A percentile compares a stretch with the other conserved stretches of the same genome.
Evolutionary conservation across 2,888 invertebrate species (phyloP).

Genomic region (Cheilosia impressa): DNA sequence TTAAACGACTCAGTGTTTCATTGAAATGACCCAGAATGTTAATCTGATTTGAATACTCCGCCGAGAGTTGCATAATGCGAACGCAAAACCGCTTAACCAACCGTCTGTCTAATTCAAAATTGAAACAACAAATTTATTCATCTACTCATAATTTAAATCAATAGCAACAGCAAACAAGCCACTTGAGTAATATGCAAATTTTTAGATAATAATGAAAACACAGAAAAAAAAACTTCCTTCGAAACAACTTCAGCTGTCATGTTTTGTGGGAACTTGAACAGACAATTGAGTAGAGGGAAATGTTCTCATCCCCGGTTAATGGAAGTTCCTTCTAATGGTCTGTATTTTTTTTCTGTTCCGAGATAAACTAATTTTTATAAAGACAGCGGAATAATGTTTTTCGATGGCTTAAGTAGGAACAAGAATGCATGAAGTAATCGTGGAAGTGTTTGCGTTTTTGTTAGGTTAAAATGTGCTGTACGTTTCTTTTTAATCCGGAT

Average conservation of each 20-base stretch:
- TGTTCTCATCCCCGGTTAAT: constrained; percentile 34
- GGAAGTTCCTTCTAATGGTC: constrained; percentile 49
- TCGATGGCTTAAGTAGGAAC: constrained; percentile 19
- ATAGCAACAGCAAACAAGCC: constrained; percentile 51
- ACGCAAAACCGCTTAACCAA: constrained; percentile 48
- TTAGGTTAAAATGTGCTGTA: neutral
- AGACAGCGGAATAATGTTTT: constrained; percentile 23
- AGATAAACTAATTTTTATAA: constrained; percentile 48
- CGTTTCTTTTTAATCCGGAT: neutral
- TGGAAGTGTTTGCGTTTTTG: neutral
- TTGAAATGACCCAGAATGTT: constrained; percentile 23
- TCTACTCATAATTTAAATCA: constrained; percentile 59
- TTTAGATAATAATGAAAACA: constrained; percentile 13
- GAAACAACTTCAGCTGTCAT: constrained; percentile 31
- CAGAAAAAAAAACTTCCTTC: constrained; percentile 7
- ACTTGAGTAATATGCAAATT: constrained; percentile 69
- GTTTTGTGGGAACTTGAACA: constrained; percentile 27
- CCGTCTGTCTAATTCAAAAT: constrained; percentile 30
- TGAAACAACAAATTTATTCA: constrained; percentile 54
- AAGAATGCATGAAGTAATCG: constrained; percentile 46
- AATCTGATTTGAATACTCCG: constrained; percentile 11
- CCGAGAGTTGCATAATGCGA: constrained; percentile 39
- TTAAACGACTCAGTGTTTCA: constrained; percentile 9
- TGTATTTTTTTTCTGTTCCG: constrained; percentile 10
- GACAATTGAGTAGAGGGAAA: constrained; percentile 27